Evolutionary conservation across 2,797 vertebrate genomes (phyloP), one percentile per base, ranked within the genome.

Genomic region (Propithecus deckenii): DNA sequence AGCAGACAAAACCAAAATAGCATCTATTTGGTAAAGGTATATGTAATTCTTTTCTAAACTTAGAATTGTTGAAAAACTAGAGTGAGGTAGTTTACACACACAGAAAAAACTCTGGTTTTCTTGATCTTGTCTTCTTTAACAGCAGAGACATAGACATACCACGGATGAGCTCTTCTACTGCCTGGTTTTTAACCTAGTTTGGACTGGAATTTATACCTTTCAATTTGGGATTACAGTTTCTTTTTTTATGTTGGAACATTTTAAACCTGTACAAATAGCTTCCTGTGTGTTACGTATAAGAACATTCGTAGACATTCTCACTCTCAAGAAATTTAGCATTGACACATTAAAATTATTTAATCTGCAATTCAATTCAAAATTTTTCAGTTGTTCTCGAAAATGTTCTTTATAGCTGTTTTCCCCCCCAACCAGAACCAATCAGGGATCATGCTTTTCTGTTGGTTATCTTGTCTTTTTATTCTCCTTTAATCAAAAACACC

Each of bases 1-100:
- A 67, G 80, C 65, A 72, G 4, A 67, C n/a, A 94, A 48, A 74
- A 88, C 63, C 63, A 61, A 80, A 92, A 95, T 74, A 67, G 50
- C 52, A 38, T 93, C 35, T 76, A 32, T 69, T 80, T 85, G 41
- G 57, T 80, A 55, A 93, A 18, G 43, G 28, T 69, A 67, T 1
- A 14, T 83, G 28, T 46, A 75, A n/a, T 91, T 91, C 15, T 97
- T 93, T 84, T 67, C 32, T 91, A 55, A 94, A 92, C 48, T 78
- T 17, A 67, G 17, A 96, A 84, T 72, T 92, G 10, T 72, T 74
- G 41, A 79, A 84, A 91, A 92, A 78, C 11, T 50, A 38, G 50
- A 76, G 25, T 75, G 28, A 76, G 78, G 18, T 13, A 91, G 72
- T 20, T 89, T 87, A 84, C 1, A 78, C 69, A 65, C 28, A 74